Evolutionary conservation across 2,888 invertebrate species (phyloP), one percentile per base, ranked within the genome.

Genomic region (Thalpophila matura): DNA sequence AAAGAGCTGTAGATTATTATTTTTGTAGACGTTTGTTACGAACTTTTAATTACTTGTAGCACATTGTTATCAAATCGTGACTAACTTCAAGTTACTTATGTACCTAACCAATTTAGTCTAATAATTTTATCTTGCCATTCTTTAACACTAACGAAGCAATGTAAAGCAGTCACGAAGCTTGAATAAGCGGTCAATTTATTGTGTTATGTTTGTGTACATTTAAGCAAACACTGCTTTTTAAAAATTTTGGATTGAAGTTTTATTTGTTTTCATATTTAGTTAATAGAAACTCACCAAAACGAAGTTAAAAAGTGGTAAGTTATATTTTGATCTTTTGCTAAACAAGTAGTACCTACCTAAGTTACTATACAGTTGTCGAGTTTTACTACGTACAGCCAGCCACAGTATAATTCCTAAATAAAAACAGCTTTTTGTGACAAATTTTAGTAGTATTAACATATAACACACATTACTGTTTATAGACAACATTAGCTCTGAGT

Each of bases 141-240:
- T 51, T 27, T n/a, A 43, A 62, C 20, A 53, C 35, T 26, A 26
- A 69, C 29, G 6, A 62, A 22, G 16, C 14, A 45, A 57, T 24
- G 18, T 56, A 26, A 18, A 45, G 9, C 6, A 50, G 51, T 68
- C 56, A 68, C 56, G 61, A 43, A 61, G 18, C 37, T 40, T 45
- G 50, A 49, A 60, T 22, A 18, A 14, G 16, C 35, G 9, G 3
- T 43, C n/a, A 22, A 14, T 31, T 47, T 27, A 33, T 33, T 33
- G 6, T 43, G 16, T 43, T 16, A 12, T 38, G 20, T 9, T 38
- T 38, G 10, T 38, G 18, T 38, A 38, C 4, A 38, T 20, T 38
- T 38, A 20, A 38, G 18, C 12, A 38, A 35, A 33, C 6, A 33
- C 14, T 33, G 33, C 33, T 33, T 33, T 14, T n/a, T n/a, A n/a